phyloP scores from a whole-genome alignment of 2,797 vertebrate genomes.

The Cuniculus paca region DNA sequence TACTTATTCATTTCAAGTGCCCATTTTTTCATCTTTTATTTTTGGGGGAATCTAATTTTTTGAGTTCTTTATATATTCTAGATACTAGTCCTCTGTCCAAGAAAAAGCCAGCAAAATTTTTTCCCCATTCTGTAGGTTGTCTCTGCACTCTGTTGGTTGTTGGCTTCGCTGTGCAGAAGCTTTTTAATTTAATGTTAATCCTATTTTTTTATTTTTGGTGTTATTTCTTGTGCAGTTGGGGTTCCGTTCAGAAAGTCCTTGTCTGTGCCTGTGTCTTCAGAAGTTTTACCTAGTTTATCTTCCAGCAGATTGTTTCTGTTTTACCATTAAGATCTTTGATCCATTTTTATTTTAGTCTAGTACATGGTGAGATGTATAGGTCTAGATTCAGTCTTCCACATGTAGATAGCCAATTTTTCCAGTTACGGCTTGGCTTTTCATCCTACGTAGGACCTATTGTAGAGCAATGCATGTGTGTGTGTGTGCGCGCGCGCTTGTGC shows the following conservation, averaged over 20 bases:
- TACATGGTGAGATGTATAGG: too few relatives aligned
- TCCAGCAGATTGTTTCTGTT: too few relatives aligned
- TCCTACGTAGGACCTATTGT: not conserved
- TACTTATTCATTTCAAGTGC: not conserved
- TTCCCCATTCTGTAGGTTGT: not conserved
- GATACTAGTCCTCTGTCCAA: not conserved
- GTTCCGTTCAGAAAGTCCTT: not conserved
- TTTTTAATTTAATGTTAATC: too few relatives aligned
- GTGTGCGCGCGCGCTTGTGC: too few relatives aligned
- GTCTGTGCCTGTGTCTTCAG: not conserved
- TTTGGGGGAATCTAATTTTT: not conserved
- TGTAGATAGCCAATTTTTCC: too few relatives aligned
- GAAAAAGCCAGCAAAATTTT: not conserved
- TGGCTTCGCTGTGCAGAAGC: not conserved
- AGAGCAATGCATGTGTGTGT: not conserved
- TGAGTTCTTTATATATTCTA: not conserved
- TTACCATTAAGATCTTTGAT: too few relatives aligned
- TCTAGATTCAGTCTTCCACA: too few relatives aligned
- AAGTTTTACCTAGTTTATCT: too few relatives aligned
- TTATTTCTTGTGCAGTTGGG: not conserved
- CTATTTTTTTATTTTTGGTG: too few relatives aligned
- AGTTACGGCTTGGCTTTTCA: not conserved
- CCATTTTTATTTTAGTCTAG: too few relatives aligned
- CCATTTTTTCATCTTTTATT: not conserved
- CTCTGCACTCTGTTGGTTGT: not conserved